A percentile compares a stretch with the other conserved stretches of the same genome.
Evolutionary conservation across 2,888 invertebrate genomes (phyloP).

Genomic region (Atherix ibis): DNA sequence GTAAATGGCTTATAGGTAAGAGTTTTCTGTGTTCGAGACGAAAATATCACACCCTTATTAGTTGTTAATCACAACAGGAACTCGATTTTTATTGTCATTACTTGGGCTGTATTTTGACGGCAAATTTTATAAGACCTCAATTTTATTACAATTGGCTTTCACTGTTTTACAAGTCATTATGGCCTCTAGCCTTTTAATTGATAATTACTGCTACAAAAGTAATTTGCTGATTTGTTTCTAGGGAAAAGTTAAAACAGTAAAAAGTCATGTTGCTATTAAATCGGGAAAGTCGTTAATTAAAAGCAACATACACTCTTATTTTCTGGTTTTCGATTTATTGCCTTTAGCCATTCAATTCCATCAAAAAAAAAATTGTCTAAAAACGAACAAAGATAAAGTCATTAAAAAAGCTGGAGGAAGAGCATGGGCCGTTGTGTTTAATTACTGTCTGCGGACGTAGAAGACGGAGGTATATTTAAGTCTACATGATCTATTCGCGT

Average conservation of each 20-base stretch:
- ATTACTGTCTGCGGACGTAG: too few species aligned
- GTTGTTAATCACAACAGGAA: slow-evolving; percentile 11
- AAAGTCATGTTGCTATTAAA: slow-evolving; percentile 4
- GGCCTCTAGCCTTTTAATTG: slow-evolving; percentile 11
- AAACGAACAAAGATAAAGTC: too few species aligned
- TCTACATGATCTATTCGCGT: too few species aligned
- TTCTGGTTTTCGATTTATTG: too few species aligned
- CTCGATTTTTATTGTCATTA: slow-evolving; percentile 11
- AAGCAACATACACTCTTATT: too few species aligned
- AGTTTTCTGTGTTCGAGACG: neutral
- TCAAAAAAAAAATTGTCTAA: too few species aligned
- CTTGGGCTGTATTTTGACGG: slow-evolving; percentile 5
- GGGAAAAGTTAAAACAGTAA: too few species aligned
- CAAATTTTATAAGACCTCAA: slow-evolving; percentile 7
- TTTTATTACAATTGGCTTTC: slow-evolving; percentile 11
- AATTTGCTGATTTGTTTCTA: slow-evolving; percentile 10
- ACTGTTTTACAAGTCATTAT: slow-evolving; percentile 3
- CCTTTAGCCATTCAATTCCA: too few species aligned
- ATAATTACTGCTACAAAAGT: slow-evolving; percentile 10
- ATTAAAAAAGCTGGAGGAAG: too few species aligned
- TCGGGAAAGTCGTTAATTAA: slow-evolving; percentile 7
- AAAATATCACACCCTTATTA: slow-evolving; percentile 2
- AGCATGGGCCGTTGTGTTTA: too few species aligned
- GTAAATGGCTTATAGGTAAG: too few species aligned
- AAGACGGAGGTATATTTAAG: too few species aligned